Conservation (phyloP, 2,797 vertebrate genomes). For the Danio aesculapii region DNA sequence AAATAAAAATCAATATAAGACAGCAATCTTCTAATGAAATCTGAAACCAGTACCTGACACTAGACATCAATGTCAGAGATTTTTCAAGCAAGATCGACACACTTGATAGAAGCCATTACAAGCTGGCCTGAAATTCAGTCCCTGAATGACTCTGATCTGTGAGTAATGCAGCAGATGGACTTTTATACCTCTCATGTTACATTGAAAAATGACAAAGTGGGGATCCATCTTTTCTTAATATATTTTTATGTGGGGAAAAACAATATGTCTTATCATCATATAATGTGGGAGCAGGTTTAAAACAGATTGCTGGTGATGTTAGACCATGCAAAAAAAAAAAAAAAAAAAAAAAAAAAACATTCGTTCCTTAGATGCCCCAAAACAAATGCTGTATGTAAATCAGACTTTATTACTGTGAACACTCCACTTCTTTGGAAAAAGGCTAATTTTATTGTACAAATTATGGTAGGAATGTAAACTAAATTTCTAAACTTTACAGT, state of each 20-base stretch:
- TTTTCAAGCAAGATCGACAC: conserved; percentile 5
- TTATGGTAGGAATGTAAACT: too few species aligned
- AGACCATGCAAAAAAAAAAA: background rate
- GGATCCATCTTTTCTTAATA: background rate
- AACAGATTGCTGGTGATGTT: background rate
- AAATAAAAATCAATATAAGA: background rate
- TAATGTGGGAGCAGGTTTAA: background rate
- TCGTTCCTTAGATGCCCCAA: too few species aligned
- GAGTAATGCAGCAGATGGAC: conserved; percentile 16
- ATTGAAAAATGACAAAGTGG: background rate
- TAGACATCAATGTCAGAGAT: background rate
- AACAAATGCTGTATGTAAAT: too few species aligned
- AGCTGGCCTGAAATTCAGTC: background rate
- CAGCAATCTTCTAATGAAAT: conserved; percentile 30
- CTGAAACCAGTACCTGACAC: background rate
- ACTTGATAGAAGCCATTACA: background rate
- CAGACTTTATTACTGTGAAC: too few species aligned
- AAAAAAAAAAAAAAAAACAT: too few species aligned
- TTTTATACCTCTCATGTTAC: conserved; percentile 12
- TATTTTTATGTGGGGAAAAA: background rate
- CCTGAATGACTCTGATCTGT: conserved; percentile 11
- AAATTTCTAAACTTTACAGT: too few species aligned
- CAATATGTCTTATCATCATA: background rate
- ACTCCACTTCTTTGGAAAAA: too few species aligned
- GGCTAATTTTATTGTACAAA: too few species aligned